Evolutionary conservation across 2,797 vertebrate species (phyloP), one percentile per base, ranked within the genome.

Genomic region (Uromys caudimaculatus): DNA sequence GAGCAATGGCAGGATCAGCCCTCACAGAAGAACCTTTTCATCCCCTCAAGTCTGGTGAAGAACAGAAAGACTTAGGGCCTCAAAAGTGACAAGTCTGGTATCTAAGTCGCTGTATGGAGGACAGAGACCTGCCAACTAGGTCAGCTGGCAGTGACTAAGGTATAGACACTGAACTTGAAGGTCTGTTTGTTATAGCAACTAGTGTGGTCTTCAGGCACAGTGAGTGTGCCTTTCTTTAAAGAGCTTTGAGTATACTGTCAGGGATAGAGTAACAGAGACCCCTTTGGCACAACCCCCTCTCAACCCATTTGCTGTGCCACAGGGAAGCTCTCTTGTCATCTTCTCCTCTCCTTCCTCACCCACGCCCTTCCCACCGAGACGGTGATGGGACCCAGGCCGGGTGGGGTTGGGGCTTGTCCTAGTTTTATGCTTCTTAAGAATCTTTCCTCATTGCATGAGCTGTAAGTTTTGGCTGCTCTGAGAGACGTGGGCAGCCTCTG

Each of bases 381-480:
- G 3, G 67, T 54, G 69, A 77, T 27, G 89, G 71, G 64, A 75
- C 56, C 50, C 71, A 64, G 71, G 62, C 64, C 58, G 92, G 78
- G 95, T 62, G 76, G 78, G 50, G 87, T 81, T 84, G 44, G 23
- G 76, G 60, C 38, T 90, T 82, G 73, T 90, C 52, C 56, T n/a
- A 78, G 27, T 89, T 96, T 95, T 89, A 50, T 84, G n/a, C 52
- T 95, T 96, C 96, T 91, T 41, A 17, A 83, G 73, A 96, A 93
- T 84, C 94, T 62, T 83, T 90, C 35, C 76, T 91, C 76, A 81
- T 84, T 78, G 41, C 67, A 58, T 92, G 77, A 92, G 88, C 73
- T 85, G 82, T 78, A 95, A 77, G 47, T 56, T 67, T 92, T 58
- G 60, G 92, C 64, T 38, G 64, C 85, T 38, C 27, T 62, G 67